These are phyloP conservation scores for Loripinus fragilis DNA, from an alignment of 2,888 invertebrate genomes.

Conservation along the genomic window DNA sequence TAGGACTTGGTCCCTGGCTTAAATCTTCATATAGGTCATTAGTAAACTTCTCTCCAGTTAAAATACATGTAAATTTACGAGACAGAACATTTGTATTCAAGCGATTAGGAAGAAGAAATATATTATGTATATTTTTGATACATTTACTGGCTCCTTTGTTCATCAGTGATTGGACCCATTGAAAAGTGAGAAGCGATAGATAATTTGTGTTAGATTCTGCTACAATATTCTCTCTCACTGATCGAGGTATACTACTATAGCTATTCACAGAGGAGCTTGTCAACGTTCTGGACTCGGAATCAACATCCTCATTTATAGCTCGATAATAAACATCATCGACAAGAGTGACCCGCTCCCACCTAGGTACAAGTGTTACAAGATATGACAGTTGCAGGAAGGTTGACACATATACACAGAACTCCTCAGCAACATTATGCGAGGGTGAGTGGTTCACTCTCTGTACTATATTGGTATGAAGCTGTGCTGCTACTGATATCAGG, in stretches of 20 bases:
- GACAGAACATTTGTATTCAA: conserved; percentile 74
- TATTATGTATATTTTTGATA: conserved; percentile 85
- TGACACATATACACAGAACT: conserved; percentile 70
- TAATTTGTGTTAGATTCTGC: conserved; percentile 89
- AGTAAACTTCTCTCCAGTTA: conserved; percentile 41
- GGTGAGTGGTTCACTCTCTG: conserved; percentile 60
- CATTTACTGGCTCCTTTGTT: conserved; percentile 82
- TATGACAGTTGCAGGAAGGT: conserved; percentile 87
- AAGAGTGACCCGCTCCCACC: conserved; percentile 54
- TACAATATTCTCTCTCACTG: conserved; percentile 34
- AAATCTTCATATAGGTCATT: conserved; percentile 11
- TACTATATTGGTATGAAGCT: conserved; percentile 87
- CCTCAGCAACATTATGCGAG: conserved; percentile 66
- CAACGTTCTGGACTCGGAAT: conserved; percentile 66
- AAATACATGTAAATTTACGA: conserved; percentile 65
- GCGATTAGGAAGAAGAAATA: conserved; percentile 77
- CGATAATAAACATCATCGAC: conserved; percentile 54
- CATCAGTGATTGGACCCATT: conserved; percentile 94
- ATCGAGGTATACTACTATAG: conserved; percentile 53
- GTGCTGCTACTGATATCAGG: conserved; percentile 88
- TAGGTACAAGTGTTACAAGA: conserved; percentile 89
- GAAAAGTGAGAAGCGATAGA: conserved; percentile 91
- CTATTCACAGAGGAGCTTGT: conserved; percentile 45
- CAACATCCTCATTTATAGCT: conserved; percentile 63
- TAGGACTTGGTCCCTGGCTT: conserved; percentile 23